Percentiles rank a stretch among this genome's conserved stretches.
phyloP scores from a whole-genome alignment of 2,797 vertebrate species.

The Calcarius lapponicus region DNA sequence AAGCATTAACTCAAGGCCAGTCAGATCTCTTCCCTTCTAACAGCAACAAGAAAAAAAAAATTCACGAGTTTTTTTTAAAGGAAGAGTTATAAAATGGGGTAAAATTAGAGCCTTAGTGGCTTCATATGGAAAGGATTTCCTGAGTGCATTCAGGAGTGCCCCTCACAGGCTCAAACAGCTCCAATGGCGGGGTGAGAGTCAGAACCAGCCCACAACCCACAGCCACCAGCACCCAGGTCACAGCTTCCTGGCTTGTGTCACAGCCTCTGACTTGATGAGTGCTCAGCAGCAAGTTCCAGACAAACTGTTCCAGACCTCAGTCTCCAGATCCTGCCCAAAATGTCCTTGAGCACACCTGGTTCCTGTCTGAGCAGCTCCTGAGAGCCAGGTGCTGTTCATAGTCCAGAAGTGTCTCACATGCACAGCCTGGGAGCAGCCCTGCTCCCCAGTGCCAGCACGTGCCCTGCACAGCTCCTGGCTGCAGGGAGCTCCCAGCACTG shows the following conservation, averaged over 20 bases:
- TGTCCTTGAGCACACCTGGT: not conserved
- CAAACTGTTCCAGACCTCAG: fast-evolving
- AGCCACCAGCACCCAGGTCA: not conserved
- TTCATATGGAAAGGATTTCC: not conserved
- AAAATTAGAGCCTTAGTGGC: not conserved
- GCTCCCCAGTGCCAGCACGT: not conserved
- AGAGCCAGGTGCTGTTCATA: not conserved
- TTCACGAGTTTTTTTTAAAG: not conserved
- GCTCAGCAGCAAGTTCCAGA: not conserved
- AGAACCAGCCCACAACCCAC: not conserved
- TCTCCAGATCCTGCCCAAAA: not conserved
- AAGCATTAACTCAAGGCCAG: not conserved
- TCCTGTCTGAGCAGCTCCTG: not conserved
- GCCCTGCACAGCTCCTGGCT: not conserved
- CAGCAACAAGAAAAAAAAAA: not conserved
- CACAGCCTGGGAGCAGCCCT: fast-evolving
- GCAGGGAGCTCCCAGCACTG: not conserved
- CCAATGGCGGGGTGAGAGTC: fast-evolving
- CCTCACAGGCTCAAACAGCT: not conserved
- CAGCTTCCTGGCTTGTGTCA: not conserved
- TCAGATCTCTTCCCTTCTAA: not conserved
- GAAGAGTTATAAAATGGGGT: not conserved
- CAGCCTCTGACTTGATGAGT: not conserved
- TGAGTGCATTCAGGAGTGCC: not conserved
- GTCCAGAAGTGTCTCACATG: not conserved